phyloP scores from a whole-genome alignment of 2,113 vertebrate species.

The Tonatia bakeri region DNA sequence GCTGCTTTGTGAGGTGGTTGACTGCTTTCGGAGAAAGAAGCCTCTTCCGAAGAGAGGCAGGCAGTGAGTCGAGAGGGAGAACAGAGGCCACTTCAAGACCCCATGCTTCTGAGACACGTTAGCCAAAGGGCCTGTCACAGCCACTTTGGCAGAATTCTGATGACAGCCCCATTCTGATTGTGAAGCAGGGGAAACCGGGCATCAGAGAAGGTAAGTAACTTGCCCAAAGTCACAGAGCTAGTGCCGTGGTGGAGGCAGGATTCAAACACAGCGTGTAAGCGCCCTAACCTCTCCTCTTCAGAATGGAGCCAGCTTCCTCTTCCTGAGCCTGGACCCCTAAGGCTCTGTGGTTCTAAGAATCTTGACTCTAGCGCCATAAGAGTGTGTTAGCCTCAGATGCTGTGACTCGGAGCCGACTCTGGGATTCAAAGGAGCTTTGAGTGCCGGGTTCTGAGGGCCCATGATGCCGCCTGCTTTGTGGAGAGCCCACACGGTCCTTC shows the following conservation, averaged over 20 bases:
- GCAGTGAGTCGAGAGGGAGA: too few species aligned
- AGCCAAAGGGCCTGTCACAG: background rate
- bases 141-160: background rate
- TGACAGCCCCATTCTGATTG: background rate
- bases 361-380: fast-evolving
- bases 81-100: background rate
- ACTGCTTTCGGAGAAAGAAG: background rate
- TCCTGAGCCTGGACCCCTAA: fast-evolving
- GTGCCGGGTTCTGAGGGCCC: background rate
- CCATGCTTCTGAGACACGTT: background rate
- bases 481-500: background rate
- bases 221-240: background rate
- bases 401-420: fast-evolving
- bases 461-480: fast-evolving
- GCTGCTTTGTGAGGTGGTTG: background rate
- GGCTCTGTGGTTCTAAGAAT: background rate
- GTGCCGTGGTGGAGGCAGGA: background rate
- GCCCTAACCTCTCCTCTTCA: background rate
- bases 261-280: background rate
- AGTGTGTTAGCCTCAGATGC: background rate
- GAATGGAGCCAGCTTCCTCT: background rate
- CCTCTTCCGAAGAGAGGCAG: too few species aligned
- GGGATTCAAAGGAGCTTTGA: background rate
- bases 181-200: background rate
- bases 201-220: background rate